A percentile compares a stretch with the other conserved stretches of the same genome.
These are phyloP conservation scores for Tupaia tana DNA, from an alignment of 2,113 vertebrate species.

Conservation along the genomic window DNA sequence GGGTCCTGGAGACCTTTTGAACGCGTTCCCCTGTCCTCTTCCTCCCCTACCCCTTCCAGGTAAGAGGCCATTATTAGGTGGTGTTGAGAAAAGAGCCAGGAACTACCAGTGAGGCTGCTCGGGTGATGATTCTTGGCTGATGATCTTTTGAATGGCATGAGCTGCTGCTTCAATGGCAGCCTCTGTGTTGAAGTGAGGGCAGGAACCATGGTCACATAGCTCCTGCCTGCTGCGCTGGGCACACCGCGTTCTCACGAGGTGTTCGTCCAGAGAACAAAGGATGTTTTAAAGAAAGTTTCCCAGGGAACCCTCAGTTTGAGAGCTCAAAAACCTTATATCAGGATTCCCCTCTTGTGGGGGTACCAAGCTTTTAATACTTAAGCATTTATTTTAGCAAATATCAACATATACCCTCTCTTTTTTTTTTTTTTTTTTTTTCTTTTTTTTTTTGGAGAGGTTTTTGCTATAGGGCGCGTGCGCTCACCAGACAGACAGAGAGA, in stretches of 20 bases:
- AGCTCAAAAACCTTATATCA: neutral
- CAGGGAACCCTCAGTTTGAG: neutral
- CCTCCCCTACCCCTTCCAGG: neutral
- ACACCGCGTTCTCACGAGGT: neutral
- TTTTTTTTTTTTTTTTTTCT: no score
- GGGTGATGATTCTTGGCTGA: neutral
- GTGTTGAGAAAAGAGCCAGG: neutral
- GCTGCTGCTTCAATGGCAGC: neutral
- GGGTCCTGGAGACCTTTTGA: neutral
- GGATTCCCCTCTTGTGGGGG: neutral
- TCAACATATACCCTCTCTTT: neutral
- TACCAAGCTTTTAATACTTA: neutral
- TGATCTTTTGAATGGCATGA: neutral
- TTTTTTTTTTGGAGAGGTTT: no score
- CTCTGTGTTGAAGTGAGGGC: neutral
- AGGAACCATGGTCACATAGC: neutral
- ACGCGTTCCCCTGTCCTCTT: no score
- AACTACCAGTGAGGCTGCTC: neutral
- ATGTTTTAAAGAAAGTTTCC: neutral
- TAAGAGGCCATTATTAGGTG: neutral
- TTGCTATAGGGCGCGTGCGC: no score
- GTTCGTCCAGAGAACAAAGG: neutral
- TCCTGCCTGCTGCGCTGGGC: neutral
- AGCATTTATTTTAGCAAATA: neutral
- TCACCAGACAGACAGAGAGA: no score